These are phyloP conservation scores for Pycnomerus fuliginosus DNA, from an alignment of 2,888 invertebrate genomes.

Conservation along the genomic window DNA sequence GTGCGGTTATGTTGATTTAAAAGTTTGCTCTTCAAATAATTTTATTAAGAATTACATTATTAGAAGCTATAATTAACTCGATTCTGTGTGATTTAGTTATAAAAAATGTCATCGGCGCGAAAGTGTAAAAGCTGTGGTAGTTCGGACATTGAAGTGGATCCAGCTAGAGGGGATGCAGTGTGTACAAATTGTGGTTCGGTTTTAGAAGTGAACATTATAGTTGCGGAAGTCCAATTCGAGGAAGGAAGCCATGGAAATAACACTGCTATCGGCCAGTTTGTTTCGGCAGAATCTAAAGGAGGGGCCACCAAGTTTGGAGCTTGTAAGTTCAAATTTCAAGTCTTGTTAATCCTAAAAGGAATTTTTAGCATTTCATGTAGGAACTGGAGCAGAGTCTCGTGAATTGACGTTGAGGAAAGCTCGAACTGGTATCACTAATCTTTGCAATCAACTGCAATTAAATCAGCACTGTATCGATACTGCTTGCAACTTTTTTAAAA, in stretches of 20 bases:
- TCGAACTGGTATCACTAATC: conserved; percentile 76
- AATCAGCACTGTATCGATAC: conserved; percentile 92
- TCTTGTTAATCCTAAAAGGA: no score
- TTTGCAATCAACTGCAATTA: conserved; percentile 84
- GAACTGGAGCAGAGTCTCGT: conserved; percentile 84
- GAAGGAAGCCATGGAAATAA: conserved; percentile 87
- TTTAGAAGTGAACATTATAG: conserved; percentile 93
- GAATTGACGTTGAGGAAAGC: conserved; percentile 90
- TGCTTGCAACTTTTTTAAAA: conserved; percentile 91
- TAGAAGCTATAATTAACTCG: no score
- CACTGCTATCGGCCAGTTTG: conserved; percentile 90
- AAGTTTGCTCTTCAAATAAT: no score
- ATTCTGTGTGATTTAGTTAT: no score
- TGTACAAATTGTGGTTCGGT: conserved; percentile 97
- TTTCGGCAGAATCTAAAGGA: conserved; percentile 84
- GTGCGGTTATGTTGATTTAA: no score
- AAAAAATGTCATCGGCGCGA: conserved; percentile 59
- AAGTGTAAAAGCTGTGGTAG: conserved; percentile 87
- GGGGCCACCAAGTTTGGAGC: conserved; percentile 79
- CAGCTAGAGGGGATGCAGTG: conserved; percentile 91
- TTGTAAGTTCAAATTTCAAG: no score
- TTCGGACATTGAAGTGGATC: conserved; percentile 91
- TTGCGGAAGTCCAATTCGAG: conserved; percentile 94
- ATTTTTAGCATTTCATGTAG: conserved; percentile 72
- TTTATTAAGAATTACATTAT: no score